phyloP scores from a whole-genome alignment of 2,888 invertebrate species.

The Nudaria mundana region DNA sequence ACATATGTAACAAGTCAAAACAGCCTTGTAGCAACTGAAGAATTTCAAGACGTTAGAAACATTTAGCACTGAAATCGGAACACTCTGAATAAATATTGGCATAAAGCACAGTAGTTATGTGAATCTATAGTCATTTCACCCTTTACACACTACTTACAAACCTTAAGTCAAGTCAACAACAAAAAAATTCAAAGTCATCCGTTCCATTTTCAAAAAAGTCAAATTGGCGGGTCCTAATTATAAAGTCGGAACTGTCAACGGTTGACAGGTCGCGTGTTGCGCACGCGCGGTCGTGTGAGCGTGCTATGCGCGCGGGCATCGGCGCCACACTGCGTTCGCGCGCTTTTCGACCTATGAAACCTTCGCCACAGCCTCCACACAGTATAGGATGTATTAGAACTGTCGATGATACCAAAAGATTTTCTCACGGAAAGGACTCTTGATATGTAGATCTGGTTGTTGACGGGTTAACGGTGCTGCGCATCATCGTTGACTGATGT shows the following conservation, averaged over 20 bases:
- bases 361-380: conserved; percentile 65
- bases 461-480: conserved; percentile 52
- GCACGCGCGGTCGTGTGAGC: conserved; percentile 66
- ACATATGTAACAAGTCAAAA: conserved; percentile 60
- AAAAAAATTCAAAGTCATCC: conserved; percentile 47
- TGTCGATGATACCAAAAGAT: conserved; percentile 58
- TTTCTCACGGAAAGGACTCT: conserved; percentile 73
- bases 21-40: conserved; percentile 71
- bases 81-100: conserved; percentile 49
- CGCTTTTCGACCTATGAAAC: conserved; percentile 75
- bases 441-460: conserved; percentile 54
- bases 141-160: conserved; percentile 20
- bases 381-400: conserved; percentile 61
- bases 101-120: conserved; percentile 22
- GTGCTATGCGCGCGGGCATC: conserved; percentile 75
- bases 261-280: conserved; percentile 59
- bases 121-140: conserved; percentile 32
- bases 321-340: conserved; percentile 79
- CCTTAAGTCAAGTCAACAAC: conserved; percentile 45
- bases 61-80: conserved; percentile 70
- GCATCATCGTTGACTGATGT: conserved; percentile 62
- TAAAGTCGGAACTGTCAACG: conserved; percentile 57
- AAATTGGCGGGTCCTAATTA: conserved; percentile 44
- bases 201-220: conserved; percentile 55
- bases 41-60: conserved; percentile 65